Evolutionary conservation across 2,888 invertebrate genomes (phyloP).

Genomic region (Noctua fimbriata): DNA sequence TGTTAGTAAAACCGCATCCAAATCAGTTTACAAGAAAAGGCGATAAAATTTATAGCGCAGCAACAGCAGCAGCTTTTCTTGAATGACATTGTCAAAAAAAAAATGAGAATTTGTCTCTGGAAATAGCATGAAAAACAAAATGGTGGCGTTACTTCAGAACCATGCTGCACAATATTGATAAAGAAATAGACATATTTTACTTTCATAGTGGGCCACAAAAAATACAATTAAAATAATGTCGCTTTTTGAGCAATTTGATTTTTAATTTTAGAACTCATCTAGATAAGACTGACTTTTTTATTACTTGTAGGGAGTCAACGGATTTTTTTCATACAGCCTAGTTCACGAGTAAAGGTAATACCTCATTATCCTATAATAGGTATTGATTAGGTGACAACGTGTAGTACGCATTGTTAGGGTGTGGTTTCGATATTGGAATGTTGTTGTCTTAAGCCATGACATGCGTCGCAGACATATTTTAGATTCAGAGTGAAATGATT

Average conservation of each 20-base stretch:
- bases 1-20: background rate
- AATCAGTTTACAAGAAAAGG: background rate
- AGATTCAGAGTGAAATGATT: constrained; percentile 2
- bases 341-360: constrained; percentile 50
- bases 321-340: constrained; percentile 39
- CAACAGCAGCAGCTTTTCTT: background rate
- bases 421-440: constrained; percentile 34
- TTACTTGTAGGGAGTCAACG: background rate
- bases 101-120: background rate
- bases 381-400: constrained; percentile 55
- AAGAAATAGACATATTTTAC: background rate
- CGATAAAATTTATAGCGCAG: background rate
- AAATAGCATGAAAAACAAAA: background rate
- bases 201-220: background rate
- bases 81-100: background rate
- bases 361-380: constrained; percentile 57
- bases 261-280: background rate
- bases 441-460: constrained; percentile 16
- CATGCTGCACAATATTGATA: background rate
- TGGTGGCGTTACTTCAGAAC: background rate
- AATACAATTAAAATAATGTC: background rate
- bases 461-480: constrained; percentile 4
- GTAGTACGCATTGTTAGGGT: constrained; percentile 35
- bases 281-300: background rate
- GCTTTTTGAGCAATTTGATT: background rate